These are phyloP conservation scores for Drosophila kambysellisi DNA, from an alignment of 2,888 invertebrate species.

Conservation along the genomic window DNA sequence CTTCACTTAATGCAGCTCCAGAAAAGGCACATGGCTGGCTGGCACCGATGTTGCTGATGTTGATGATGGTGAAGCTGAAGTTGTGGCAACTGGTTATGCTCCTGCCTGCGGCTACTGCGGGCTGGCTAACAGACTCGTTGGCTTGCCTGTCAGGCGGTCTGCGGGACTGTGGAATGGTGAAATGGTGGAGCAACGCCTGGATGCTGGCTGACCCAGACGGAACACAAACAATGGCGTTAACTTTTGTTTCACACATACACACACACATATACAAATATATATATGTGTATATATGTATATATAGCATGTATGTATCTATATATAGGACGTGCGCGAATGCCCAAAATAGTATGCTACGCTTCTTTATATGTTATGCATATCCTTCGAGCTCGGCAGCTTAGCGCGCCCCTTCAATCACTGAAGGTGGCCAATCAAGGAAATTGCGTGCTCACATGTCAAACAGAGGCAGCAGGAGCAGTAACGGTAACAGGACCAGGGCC, in stretches of 20 bases:
- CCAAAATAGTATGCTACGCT: constrained; percentile 70
- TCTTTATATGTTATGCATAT: constrained; percentile 68
- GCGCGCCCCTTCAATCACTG: constrained; percentile 71
- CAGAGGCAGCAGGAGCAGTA: constrained; percentile 27
- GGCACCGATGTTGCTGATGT: constrained; percentile 27
- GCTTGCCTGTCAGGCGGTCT: constrained; percentile 52
- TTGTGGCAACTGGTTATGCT: constrained; percentile 27
- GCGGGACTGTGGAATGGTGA: not conserved
- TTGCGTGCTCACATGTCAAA: constrained; percentile 80
- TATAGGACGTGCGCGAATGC: constrained; percentile 5
- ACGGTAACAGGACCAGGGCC: not conserved
- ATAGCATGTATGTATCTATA: not conserved
- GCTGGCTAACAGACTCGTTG: constrained; percentile 77
- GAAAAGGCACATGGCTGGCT: constrained; percentile 40
- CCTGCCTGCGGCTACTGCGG: constrained; percentile 61
- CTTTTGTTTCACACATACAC: constrained; percentile 37
- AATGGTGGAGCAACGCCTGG: constrained; percentile 28
- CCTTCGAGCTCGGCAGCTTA: constrained; percentile 59
- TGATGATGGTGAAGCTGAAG: constrained; percentile 20
- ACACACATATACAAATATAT: not conserved
- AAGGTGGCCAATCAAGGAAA: constrained; percentile 77
- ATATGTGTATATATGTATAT: not conserved
- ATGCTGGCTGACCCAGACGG: constrained; percentile 65
- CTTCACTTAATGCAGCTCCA: constrained; percentile 78
- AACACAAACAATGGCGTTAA: constrained; percentile 75